Evolutionary conservation across 2,797 vertebrate species (phyloP).

Genomic region (Kryptopterus vitreolus): DNA sequence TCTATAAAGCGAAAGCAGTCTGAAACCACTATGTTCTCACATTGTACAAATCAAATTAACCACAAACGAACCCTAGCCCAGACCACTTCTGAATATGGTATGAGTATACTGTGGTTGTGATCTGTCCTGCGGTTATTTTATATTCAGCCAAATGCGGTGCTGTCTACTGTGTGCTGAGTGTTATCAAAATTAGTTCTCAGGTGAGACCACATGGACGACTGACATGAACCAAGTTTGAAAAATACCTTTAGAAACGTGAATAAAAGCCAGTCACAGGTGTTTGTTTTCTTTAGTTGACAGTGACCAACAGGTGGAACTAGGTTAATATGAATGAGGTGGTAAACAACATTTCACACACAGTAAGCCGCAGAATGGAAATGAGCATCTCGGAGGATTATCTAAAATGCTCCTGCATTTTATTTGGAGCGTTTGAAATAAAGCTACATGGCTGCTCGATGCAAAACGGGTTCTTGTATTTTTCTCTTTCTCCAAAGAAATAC

Average conservation of each 20-base stretch:
- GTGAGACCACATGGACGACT: too few species aligned
- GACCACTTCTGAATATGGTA: not conserved
- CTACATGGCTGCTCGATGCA: not conserved
- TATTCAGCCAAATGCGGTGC: not conserved
- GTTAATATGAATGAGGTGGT: not conserved
- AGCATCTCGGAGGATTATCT: conserved; percentile 35
- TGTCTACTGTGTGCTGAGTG: too few species aligned
- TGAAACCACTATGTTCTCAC: not conserved
- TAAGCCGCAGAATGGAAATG: conserved; percentile 30
- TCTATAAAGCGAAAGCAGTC: not conserved
- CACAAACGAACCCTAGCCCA: not conserved
- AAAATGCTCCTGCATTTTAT: conserved; percentile 29
- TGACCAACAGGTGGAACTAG: conserved; percentile 45
- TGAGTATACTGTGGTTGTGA: not conserved
- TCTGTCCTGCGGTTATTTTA: not conserved
- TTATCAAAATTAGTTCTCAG: too few species aligned
- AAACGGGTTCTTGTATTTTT: not conserved
- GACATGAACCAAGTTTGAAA: not conserved
- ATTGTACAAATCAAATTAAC: not conserved
- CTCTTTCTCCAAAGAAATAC: conserved; percentile 3
- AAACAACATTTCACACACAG: not conserved
- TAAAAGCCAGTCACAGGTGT: not conserved
- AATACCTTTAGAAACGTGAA: not conserved
- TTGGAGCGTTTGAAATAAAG: conserved; percentile 5
- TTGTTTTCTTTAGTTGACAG: not conserved